phyloP scores from a whole-genome alignment of 1,140 invertebrate species.

The Diabrotica undecimpunctata region DNA sequence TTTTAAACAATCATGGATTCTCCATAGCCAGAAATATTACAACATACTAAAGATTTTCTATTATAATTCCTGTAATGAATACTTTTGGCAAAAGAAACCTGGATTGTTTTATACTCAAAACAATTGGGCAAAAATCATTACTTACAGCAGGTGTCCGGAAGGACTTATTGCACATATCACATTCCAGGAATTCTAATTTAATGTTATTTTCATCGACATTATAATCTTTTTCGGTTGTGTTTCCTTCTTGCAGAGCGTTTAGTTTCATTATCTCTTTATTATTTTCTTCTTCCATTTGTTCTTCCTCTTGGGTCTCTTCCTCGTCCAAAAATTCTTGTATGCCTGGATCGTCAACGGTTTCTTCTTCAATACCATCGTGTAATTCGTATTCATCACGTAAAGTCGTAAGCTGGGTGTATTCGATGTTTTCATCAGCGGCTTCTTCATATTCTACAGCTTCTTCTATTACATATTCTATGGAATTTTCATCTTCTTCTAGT shows the following conservation, averaged over 20 bases:
- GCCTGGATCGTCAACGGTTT: conserved; percentile 19
- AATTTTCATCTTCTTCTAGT: conserved; percentile 22
- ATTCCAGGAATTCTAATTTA: conserved; percentile 30
- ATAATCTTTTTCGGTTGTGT: conserved; percentile 12
- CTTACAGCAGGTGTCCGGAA: conserved; percentile 43
- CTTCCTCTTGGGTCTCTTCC: conserved; percentile 8
- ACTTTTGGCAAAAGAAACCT: too few relatives aligned
- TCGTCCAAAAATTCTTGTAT: conserved; percentile 11
- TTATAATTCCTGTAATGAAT: too few relatives aligned
- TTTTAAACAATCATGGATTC: too few relatives aligned
- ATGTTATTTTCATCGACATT: conserved; percentile 12
- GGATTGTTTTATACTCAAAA: too few relatives aligned
- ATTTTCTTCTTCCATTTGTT: not conserved
- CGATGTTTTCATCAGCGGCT: conserved; percentile 15
- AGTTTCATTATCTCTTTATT: not conserved
- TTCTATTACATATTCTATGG: conserved; percentile 19
- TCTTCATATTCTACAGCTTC: conserved; percentile 20
- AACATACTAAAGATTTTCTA: too few relatives aligned
- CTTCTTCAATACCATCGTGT: conserved; percentile 31
- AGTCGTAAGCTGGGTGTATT: not conserved
- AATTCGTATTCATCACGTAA: conserved; percentile 1
- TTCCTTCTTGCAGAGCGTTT: not conserved
- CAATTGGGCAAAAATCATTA: conserved; percentile 14
- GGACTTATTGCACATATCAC: conserved; percentile 37
- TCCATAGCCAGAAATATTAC: too few relatives aligned